Conservation (phyloP, 2,888 invertebrate species). For the Athalia circularis region DNA sequence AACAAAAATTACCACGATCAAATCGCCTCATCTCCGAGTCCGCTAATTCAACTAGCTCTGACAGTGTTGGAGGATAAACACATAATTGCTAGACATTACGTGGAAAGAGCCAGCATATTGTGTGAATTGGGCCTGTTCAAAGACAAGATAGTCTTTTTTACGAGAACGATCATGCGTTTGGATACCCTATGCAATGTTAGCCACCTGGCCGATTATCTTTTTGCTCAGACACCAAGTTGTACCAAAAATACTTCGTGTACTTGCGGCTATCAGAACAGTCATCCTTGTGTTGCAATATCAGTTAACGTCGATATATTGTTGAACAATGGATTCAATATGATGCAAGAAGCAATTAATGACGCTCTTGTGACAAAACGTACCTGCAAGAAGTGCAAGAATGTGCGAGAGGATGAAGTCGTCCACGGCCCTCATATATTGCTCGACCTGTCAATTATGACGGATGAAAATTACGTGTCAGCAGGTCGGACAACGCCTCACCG, state of each 20-base stretch:
- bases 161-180: constrained; percentile 16
- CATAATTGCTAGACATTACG: constrained; percentile 21
- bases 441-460: constrained; percentile 3
- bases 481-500: neutral
- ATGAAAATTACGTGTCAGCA: neutral
- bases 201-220: constrained; percentile 30
- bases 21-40: neutral
- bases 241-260: constrained; percentile 75
- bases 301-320: constrained; percentile 37
- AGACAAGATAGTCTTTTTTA: neutral
- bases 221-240: constrained; percentile 3
- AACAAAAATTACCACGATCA: constrained; percentile 1
- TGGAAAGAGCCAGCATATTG: constrained; percentile 14
- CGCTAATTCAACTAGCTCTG: constrained; percentile 13
- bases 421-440: constrained; percentile 13
- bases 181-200: constrained; percentile 27
- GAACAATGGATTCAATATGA: constrained; percentile 27
- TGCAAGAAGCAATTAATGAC: constrained; percentile 42
- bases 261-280: neutral
- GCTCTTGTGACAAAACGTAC: neutral
- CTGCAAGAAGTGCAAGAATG: constrained; percentile 19
- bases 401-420: neutral
- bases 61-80: constrained; percentile 12
- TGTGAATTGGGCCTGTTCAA: neutral
- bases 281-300: neutral